These are phyloP conservation scores for Polydrusus tereticollis DNA, from an alignment of 2,888 invertebrate genomes.

Conservation along the genomic window DNA sequence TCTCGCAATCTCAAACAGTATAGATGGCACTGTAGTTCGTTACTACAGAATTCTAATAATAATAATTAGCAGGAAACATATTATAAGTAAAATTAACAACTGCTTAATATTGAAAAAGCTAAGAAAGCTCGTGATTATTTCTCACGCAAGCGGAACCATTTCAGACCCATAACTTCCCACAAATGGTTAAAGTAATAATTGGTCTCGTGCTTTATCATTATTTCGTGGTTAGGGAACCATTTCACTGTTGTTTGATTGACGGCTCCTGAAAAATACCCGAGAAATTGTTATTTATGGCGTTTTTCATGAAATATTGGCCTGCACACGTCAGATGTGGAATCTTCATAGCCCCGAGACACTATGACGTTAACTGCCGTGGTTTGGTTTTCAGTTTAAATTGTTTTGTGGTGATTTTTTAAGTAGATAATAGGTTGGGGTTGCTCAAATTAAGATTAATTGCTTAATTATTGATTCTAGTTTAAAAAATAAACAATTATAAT, in stretches of 20 bases:
- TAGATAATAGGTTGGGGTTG: not conserved
- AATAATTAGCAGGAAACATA: too few relatives aligned
- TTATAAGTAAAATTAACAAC: too few relatives aligned
- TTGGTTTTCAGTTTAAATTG: conserved; percentile 4
- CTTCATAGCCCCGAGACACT: conserved; percentile 20
- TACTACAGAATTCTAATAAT: too few relatives aligned
- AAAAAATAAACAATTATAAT: too few relatives aligned
- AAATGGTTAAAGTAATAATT: conserved; percentile 40
- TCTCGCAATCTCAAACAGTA: too few relatives aligned
- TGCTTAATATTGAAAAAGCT: too few relatives aligned
- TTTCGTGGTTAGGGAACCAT: conserved; percentile 46
- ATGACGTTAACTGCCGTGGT: conserved; percentile 17
- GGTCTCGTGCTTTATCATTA: conserved; percentile 48
- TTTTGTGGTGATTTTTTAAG: conserved; percentile 25
- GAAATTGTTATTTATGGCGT: conserved; percentile 46
- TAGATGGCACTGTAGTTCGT: too few relatives aligned
- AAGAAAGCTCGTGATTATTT: conserved; percentile 13
- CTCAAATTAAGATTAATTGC: conserved; percentile 26
- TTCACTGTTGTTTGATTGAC: conserved; percentile 37
- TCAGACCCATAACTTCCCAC: conserved; percentile 38
- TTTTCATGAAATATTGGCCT: conserved; percentile 45
- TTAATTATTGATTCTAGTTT: conserved; percentile 20
- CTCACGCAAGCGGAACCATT: conserved; percentile 35
- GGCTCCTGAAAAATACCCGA: conserved; percentile 47
- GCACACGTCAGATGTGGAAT: conserved; percentile 37